phyloP scores from a whole-genome alignment of 2,888 invertebrate species.

The Caenorhabditis imperialis region DNA sequence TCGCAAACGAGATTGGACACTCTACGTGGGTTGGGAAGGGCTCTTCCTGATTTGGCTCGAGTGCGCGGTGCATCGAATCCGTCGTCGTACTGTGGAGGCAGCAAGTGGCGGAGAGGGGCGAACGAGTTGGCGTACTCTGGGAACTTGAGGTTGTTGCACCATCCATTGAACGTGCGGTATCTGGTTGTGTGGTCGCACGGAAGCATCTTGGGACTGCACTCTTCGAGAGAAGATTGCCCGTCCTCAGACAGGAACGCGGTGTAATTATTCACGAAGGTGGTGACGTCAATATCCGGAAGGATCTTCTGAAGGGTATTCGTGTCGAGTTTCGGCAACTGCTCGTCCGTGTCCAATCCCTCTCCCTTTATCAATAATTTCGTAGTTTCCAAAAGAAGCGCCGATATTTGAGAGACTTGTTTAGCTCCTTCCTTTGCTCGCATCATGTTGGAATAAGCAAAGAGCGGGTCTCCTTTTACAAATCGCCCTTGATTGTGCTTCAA shows the following conservation, averaged over 20 bases:
- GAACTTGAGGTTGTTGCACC: slow-evolving; percentile 85
- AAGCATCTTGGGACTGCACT: slow-evolving; percentile 75
- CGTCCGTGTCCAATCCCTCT: slow-evolving; percentile 70
- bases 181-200: slow-evolving; percentile 78
- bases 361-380: slow-evolving; percentile 75
- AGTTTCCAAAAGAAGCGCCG: slow-evolving; percentile 74
- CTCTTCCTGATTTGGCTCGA: slow-evolving; percentile 65
- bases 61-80: slow-evolving; percentile 80
- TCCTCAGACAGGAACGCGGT: slow-evolving; percentile 75
- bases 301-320: slow-evolving; percentile 71
- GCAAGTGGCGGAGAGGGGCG: slow-evolving; percentile 72
- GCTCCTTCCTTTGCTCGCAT: slow-evolving; percentile 73
- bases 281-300: slow-evolving; percentile 69
- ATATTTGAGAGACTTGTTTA: slow-evolving; percentile 70
- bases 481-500: slow-evolving; percentile 70
- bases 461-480: slow-evolving; percentile 73
- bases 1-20: slow-evolving; percentile 77
- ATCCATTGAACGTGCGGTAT: slow-evolving; percentile 90
- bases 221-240: slow-evolving; percentile 62
- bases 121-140: slow-evolving; percentile 76
- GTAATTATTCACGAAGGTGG: slow-evolving; percentile 74
- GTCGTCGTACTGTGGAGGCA: slow-evolving; percentile 86
- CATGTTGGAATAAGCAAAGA: slow-evolving; percentile 73
- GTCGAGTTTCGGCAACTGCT: slow-evolving; percentile 73
- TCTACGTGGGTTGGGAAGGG: slow-evolving; percentile 74